A percentile compares a stretch with the other conserved stretches of the same genome.
Evolutionary conservation across 2,888 invertebrate genomes (phyloP).

Genomic region (Thalpophila matura): DNA sequence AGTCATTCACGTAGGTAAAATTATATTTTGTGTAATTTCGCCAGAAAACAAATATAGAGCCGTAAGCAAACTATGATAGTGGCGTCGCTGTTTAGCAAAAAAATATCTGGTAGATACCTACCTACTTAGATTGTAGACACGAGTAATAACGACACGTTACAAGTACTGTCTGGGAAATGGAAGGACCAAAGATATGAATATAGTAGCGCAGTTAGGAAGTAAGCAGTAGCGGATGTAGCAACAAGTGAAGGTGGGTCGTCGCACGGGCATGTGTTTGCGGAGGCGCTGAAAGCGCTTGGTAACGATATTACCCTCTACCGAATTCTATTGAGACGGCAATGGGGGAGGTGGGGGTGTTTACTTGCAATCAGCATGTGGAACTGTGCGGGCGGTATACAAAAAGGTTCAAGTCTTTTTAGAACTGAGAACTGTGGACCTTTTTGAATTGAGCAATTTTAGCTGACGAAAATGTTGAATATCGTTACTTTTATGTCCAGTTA

Average conservation of each 20-base stretch:
- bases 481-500: too few relatives aligned
- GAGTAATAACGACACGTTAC: too few relatives aligned
- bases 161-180: too few relatives aligned
- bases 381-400: neutral
- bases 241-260: constrained; percentile 14
- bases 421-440: neutral
- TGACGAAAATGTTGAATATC: too few relatives aligned
- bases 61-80: too few relatives aligned
- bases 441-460: too few relatives aligned
- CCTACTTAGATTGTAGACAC: neutral
- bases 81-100: neutral
- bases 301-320: neutral
- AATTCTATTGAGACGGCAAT: neutral
- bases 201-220: neutral
- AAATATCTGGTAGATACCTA: neutral
- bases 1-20: too few relatives aligned
- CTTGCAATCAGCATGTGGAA: neutral
- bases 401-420: too few relatives aligned
- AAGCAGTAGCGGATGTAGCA: too few relatives aligned
- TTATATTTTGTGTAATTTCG: too few relatives aligned
- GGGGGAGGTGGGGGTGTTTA: neutral
- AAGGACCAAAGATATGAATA: too few relatives aligned
- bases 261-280: neutral
- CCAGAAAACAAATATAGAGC: too few relatives aligned
- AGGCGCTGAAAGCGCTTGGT: neutral